These are phyloP conservation scores for Sapajus apella DNA, from an alignment of 2,113 vertebrate species.

Conservation along the genomic window DNA sequence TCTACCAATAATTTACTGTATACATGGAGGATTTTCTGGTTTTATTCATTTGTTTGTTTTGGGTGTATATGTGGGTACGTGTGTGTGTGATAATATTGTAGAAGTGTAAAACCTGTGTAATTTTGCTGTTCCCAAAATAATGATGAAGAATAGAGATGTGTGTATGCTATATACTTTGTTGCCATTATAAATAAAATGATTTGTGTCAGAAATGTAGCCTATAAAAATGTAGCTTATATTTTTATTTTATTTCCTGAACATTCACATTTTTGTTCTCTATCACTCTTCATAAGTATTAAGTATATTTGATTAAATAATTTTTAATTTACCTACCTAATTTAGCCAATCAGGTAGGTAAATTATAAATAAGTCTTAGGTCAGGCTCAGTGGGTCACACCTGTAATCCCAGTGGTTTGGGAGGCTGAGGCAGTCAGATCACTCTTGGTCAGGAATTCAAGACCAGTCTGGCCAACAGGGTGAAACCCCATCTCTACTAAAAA, in stretches of 20 bases:
- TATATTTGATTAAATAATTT: not conserved
- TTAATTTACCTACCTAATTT: not conserved
- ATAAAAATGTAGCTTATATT: not conserved
- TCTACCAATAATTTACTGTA: not conserved
- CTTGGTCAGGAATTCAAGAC: too few relatives aligned
- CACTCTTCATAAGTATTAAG: constrained; percentile 21
- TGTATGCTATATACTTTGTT: not conserved
- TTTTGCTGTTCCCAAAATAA: constrained; percentile 30
- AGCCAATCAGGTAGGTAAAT: not conserved
- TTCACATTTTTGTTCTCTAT: not conserved
- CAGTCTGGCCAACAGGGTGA: too few relatives aligned
- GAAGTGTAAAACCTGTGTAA: constrained; percentile 9
- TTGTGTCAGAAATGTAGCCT: constrained; percentile 18
- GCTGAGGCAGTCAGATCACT: too few relatives aligned
- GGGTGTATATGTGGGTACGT: not conserved
- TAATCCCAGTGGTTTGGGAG: too few relatives aligned
- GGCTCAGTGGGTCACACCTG: too few relatives aligned
- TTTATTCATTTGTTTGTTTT: not conserved
- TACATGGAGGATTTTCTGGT: not conserved
- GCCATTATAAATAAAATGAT: constrained; percentile 10
- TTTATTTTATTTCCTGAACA: not conserved
- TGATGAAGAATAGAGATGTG: not conserved
- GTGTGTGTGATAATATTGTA: not conserved
- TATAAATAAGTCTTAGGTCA: not conserved
- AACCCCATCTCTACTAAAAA: too few relatives aligned